Conservation (phyloP, 2,797 vertebrate genomes). For the Austrolebias charrua region DNA sequence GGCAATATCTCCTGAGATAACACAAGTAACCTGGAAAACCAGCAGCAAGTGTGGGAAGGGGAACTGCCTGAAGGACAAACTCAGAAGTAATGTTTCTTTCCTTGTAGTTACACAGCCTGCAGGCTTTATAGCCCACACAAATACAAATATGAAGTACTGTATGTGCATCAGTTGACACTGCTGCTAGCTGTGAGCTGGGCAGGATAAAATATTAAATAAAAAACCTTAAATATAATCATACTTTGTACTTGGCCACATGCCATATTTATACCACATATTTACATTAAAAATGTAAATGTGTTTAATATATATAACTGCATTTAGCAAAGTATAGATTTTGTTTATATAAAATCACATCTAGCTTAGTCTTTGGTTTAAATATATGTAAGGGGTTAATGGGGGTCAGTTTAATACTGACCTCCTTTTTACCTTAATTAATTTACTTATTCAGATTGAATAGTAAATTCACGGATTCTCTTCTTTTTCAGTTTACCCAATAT, state of each 20-base stretch:
- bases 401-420: too few species aligned
- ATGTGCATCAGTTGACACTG: background rate
- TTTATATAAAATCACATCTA: too few species aligned
- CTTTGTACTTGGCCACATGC: too few species aligned
- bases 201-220: background rate
- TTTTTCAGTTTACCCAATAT: too few species aligned
- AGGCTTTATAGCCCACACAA: constrained; percentile 3
- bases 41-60: background rate
- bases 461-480: too few species aligned
- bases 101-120: constrained; percentile 2
- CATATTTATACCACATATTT: background rate
- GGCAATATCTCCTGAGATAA: background rate
- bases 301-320: too few species aligned
- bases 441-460: too few species aligned
- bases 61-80: constrained; percentile 9
- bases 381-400: too few species aligned
- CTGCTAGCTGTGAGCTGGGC: background rate
- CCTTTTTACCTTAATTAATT: too few species aligned
- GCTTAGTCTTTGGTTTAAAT: too few species aligned
- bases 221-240: too few species aligned
- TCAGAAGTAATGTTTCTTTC: background rate
- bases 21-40: constrained; percentile 4
- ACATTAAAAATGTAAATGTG: background rate
- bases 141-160: constrained; percentile 10
- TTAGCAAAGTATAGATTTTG: too few species aligned